phyloP scores from a whole-genome alignment of 1,140 invertebrate genomes.

The Dendrolimus punctatus region DNA sequence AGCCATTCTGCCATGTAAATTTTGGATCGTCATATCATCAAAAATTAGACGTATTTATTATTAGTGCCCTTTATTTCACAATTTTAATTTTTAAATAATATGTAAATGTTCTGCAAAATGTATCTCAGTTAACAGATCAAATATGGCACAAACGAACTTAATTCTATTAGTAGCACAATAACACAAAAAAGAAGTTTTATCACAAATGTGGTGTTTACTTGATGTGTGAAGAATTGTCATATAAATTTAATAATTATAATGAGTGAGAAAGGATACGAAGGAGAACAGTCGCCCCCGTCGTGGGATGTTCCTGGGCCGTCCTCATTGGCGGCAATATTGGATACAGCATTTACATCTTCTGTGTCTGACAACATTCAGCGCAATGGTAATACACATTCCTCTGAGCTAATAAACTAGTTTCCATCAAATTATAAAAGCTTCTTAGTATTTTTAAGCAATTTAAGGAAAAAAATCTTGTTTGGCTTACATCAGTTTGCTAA shows the following conservation, averaged over 20 bases:
- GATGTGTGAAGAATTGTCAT: conserved; percentile 23
- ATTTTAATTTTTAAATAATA: conserved; percentile 1
- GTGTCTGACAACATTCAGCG: conserved; percentile 47
- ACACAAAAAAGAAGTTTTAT: neutral
- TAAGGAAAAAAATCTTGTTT: too few species aligned
- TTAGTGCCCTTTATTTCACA: conserved; percentile 1
- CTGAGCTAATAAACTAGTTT: neutral
- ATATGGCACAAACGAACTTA: too few species aligned
- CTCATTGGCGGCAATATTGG: conserved; percentile 61
- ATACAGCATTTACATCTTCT: conserved; percentile 60
- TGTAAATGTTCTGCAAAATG: too few species aligned
- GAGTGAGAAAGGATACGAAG: conserved; percentile 57
- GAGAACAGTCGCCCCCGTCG: conserved; percentile 45
- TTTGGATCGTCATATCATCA: conserved; percentile 6
- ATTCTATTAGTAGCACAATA: too few species aligned
- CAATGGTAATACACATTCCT: conserved; percentile 36
- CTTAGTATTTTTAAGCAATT: too few species aligned
- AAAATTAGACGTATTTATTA: conserved; percentile 1
- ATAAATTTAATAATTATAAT: conserved; percentile 26
- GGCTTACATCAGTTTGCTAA: too few species aligned
- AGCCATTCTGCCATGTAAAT: conserved; percentile 7
- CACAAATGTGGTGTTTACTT: conserved; percentile 6
- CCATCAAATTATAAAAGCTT: too few species aligned
- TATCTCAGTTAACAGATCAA: too few species aligned
- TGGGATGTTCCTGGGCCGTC: conserved; percentile 64